Evolutionary conservation across 1,140 invertebrate species (phyloP).

Genomic region (Drosophila fuyamai): DNA sequence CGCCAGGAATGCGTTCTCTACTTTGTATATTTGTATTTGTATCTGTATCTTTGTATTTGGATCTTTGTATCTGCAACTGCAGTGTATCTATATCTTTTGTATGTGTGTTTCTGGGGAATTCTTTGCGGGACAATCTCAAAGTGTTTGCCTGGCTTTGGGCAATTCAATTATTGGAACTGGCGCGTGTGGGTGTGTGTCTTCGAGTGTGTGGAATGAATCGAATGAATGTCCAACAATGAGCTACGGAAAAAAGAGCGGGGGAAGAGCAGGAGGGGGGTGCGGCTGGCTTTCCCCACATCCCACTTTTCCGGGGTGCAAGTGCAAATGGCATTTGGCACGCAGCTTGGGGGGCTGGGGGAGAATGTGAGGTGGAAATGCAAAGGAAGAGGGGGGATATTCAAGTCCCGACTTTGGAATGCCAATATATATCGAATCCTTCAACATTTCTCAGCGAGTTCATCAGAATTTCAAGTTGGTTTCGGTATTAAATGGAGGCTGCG

Average conservation of each 20-base stretch:
- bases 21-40: slow-evolving; percentile 25
- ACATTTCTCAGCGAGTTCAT: slow-evolving; percentile 35
- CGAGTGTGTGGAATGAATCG: slow-evolving; percentile 31
- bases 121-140: slow-evolving; percentile 24
- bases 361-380: background rate
- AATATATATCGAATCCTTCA: slow-evolving; percentile 37
- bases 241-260: slow-evolving; percentile 32
- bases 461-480: slow-evolving; percentile 31
- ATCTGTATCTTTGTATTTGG: slow-evolving; percentile 11
- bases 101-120: slow-evolving; percentile 23
- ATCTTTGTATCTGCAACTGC: slow-evolving; percentile 13
- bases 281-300: slow-evolving; percentile 14
- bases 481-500: slow-evolving; percentile 27
- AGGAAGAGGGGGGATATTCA: background rate
- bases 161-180: slow-evolving; percentile 43
- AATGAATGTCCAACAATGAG: slow-evolving; percentile 33
- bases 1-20: slow-evolving; percentile 25
- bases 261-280: slow-evolving; percentile 14
- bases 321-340: slow-evolving; percentile 59
- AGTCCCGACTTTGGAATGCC: slow-evolving; percentile 30
- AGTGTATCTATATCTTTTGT: slow-evolving; percentile 17
- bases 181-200: slow-evolving; percentile 8
- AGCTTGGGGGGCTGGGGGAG: slow-evolving; percentile 15
- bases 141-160: slow-evolving; percentile 43
- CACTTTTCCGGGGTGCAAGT: slow-evolving; percentile 43